Percentiles rank a stretch among this genome's conserved stretches.
Conservation (phyloP, 2,888 invertebrate species). For the Ypsolopha scabrella region DNA sequence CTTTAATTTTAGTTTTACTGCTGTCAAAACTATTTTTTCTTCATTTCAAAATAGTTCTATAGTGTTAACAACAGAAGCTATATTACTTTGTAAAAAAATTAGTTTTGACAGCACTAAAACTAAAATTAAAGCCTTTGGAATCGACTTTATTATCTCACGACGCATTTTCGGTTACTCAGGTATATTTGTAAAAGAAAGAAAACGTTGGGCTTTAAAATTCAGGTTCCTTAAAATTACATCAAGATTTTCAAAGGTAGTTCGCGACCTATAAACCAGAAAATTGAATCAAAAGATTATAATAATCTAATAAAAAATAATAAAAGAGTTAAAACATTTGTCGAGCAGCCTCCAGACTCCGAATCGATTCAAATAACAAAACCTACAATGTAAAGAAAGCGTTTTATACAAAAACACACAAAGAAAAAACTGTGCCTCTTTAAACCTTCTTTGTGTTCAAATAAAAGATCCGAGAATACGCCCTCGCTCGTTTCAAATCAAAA, state of each 20-base stretch:
- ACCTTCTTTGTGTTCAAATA: slow-evolving; percentile 7
- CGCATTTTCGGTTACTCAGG: too few relatives aligned
- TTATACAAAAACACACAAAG: slow-evolving; percentile 27
- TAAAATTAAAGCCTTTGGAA: too few relatives aligned
- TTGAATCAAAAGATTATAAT: neutral
- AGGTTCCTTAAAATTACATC: neutral
- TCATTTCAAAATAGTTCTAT: too few relatives aligned
- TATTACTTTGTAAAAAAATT: too few relatives aligned
- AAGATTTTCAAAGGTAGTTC: neutral
- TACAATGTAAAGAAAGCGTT: neutral
- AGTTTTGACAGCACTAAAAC: too few relatives aligned
- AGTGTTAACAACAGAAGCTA: too few relatives aligned
- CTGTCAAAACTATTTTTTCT: too few relatives aligned
- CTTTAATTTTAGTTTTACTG: too few relatives aligned
- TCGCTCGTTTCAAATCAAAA: slow-evolving; percentile 24
- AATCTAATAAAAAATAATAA: neutral
- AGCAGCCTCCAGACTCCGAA: neutral
- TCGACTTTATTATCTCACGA: too few relatives aligned
- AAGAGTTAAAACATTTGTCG: neutral
- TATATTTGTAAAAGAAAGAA: neutral
- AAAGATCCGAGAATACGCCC: slow-evolving; percentile 20
- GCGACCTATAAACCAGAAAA: neutral
- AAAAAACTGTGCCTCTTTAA: slow-evolving; percentile 18
- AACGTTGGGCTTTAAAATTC: neutral
- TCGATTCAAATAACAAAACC: slow-evolving; percentile 1